Evolutionary conservation across 2,888 invertebrate genomes (phyloP).

Genomic region (Dermolepida albohirtum): DNA sequence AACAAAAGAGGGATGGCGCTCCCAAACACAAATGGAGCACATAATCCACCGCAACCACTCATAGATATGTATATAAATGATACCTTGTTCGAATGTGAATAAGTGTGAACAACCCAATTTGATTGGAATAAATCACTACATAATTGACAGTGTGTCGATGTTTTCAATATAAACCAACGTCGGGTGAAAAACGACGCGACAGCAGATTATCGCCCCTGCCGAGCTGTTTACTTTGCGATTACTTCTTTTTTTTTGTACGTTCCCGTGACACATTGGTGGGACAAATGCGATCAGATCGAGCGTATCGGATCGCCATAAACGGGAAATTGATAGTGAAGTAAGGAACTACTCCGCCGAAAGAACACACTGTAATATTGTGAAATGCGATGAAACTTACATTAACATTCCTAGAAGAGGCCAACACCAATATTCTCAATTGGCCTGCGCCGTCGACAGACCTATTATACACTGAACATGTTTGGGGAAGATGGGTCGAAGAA

Average conservation of each 20-base stretch:
- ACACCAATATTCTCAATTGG: too few species aligned
- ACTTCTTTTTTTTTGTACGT: slow-evolving; percentile 13
- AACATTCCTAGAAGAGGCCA: too few species aligned
- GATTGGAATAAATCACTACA: slow-evolving; percentile 48
- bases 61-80: slow-evolving; percentile 40
- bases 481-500: too few species aligned
- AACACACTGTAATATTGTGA: too few species aligned
- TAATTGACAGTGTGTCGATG: slow-evolving; percentile 38
- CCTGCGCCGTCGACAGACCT: too few species aligned
- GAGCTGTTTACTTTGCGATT: slow-evolving; percentile 34
- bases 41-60: slow-evolving; percentile 29
- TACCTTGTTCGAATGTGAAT: slow-evolving; percentile 31
- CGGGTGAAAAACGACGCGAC: slow-evolving; percentile 11
- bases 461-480: too few species aligned
- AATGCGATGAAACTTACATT: too few species aligned
- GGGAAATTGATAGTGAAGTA: slow-evolving; percentile 20
- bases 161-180: slow-evolving; percentile 33
- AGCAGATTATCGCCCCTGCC: slow-evolving; percentile 15
- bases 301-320: slow-evolving; percentile 24
- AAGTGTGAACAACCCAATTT: slow-evolving; percentile 45
- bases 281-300: slow-evolving; percentile 34
- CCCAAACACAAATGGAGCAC: slow-evolving; percentile 43
- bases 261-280: slow-evolving; percentile 32
- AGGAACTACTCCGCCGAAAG: too few species aligned
- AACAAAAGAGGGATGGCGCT: slow-evolving; percentile 45